Evolutionary conservation across 2,113 vertebrate genomes (phyloP).

Genomic region (Hemichromis elongatus): DNA sequence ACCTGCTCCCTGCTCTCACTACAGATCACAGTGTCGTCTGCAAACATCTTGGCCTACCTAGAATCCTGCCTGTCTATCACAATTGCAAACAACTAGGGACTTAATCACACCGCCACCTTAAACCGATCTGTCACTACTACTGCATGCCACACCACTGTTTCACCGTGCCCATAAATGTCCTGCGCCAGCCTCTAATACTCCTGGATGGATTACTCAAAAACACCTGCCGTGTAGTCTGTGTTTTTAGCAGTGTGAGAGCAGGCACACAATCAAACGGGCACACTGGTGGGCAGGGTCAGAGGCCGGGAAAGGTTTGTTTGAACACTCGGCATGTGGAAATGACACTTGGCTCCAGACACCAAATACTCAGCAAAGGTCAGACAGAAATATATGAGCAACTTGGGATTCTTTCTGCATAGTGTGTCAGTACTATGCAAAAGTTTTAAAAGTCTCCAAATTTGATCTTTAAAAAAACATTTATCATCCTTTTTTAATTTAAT

Average conservation of each 20-base stretch:
- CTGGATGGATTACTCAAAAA: neutral
- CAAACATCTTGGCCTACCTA: neutral
- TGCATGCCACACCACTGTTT: neutral
- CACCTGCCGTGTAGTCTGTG: neutral
- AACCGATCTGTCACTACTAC: neutral
- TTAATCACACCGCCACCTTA: neutral
- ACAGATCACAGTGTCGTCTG: neutral
- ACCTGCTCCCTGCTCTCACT: neutral
- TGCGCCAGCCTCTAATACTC: neutral
- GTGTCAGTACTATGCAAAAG: neutral
- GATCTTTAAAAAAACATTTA: neutral
- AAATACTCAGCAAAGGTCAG: neutral
- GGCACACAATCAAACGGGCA: neutral
- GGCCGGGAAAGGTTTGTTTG: neutral
- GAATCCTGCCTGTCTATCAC: neutral
- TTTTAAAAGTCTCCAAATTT: neutral
- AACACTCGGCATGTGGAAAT: neutral
- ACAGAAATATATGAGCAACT: neutral
- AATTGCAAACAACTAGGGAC: neutral
- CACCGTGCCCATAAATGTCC: neutral
- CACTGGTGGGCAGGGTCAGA: neutral
- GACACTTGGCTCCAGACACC: neutral
- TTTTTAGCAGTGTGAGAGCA: neutral
- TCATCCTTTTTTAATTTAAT: neutral
- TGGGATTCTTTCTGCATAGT: neutral